Base-by-base conservation (phyloP, 1,140 invertebrate species). In the Aethina tumida region DNA sequence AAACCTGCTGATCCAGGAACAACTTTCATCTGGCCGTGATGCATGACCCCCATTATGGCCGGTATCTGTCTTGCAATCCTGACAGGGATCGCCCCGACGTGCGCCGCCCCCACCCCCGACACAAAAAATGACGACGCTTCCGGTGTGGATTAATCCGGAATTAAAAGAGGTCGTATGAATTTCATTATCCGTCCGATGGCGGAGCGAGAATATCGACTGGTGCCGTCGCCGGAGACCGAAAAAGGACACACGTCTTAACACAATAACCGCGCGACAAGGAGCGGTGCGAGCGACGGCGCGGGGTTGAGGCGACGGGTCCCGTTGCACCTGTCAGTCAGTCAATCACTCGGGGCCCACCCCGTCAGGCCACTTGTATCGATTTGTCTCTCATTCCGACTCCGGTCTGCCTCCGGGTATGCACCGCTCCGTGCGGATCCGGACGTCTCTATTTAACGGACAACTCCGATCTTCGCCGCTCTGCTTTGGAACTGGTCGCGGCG, bases 1-100 rank as follows among this genome's bases (percentile, higher is more conserved):
- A 57, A 60, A 56, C 54, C 58, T 60, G 58, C 58, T 60, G 58
- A 60, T 60, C 58, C 52, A 59, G 58, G 56, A 60, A 60, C 58
- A 60, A 60, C 55, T 60, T 60, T 60, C 58, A 60, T 60, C 58
- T 56, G 53, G 49, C 49, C 50, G 53, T 60, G 58, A 60, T 60
- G 56, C 55, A 60, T 60, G 56, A 55, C 52, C 50, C 36, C 53
- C 43, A 55, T 55, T 55, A 55, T 35, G 45, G 48, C 41, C 45
- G 39, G 45, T 41, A 54, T 54, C 44, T 43, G 47, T 54, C 52
- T 54, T 54, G 30, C 28, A 34, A 17, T 24, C 18, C 22, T 12
- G 21, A 12, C 30, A 34, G 39, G 20, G 10, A 28, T 28, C 15
- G 12, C 14, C 10, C n/a, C 26, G 14, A 14, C 26, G 14, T 28